A percentile compares a stretch with the other conserved stretches of the same genome.
Evolutionary conservation across 2,797 vertebrate genomes (phyloP).

Genomic region (Ceyx erithaca): DNA sequence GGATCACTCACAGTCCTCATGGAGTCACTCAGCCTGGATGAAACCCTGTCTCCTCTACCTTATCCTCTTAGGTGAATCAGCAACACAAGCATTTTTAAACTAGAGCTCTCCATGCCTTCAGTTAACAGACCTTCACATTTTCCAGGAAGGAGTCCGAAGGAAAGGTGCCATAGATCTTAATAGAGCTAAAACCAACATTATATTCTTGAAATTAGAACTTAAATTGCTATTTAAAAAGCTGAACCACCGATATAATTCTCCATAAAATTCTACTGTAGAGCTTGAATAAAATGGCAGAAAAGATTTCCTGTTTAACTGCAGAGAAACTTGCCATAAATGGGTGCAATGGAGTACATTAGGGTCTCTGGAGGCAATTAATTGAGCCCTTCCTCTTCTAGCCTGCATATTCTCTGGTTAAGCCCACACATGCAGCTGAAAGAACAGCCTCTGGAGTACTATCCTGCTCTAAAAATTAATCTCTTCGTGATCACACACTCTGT

Average conservation of each 20-base stretch:
- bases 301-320: not conserved
- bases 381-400: not conserved
- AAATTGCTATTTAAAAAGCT: constrained; percentile 14
- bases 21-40: not conserved
- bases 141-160: not conserved
- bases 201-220: constrained; percentile 29
- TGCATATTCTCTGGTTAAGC: not conserved
- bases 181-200: not conserved
- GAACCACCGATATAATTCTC: not conserved
- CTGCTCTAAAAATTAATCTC: constrained; percentile 15
- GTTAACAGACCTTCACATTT: not conserved
- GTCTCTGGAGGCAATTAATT: not conserved
- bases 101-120: not conserved
- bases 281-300: not conserved
- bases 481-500: not conserved
- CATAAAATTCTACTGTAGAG: constrained; percentile 3
- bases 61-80: not conserved
- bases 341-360: not conserved
- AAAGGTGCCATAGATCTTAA: not conserved
- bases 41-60: not conserved
- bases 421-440: not conserved
- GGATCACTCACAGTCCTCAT: not conserved
- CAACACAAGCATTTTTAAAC: not conserved
- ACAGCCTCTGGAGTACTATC: not conserved
- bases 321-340: not conserved